Evolutionary conservation across 2,888 invertebrate genomes (phyloP).

Genomic region (Laothoe populi): DNA sequence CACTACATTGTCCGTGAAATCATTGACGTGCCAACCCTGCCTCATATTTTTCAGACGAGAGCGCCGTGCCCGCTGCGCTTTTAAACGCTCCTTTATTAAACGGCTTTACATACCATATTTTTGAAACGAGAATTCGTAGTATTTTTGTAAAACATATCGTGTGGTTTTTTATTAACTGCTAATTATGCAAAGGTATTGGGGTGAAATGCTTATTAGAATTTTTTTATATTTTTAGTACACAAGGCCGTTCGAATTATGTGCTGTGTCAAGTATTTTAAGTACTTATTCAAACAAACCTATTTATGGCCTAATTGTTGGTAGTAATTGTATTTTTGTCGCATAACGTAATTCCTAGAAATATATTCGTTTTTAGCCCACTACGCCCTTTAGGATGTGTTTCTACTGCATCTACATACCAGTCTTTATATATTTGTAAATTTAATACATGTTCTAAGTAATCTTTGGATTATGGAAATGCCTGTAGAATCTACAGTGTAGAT

Average conservation of each 20-base stretch:
- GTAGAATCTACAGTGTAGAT: too few relatives aligned
- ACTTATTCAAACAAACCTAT: neutral
- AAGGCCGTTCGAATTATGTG: neutral
- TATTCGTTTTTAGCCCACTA: too few relatives aligned
- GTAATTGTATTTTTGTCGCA: too few relatives aligned
- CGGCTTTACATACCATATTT: conserved; percentile 28
- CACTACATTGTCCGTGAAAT: neutral
- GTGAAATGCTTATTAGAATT: neutral
- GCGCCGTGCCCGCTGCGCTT: conserved; percentile 5
- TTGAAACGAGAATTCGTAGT: neutral
- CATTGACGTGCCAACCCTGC: neutral
- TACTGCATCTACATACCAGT: too few relatives aligned
- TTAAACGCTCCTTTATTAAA: conserved; percentile 17
- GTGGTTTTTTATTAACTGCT: neutral
- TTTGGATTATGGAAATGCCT: too few relatives aligned
- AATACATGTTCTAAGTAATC: too few relatives aligned
- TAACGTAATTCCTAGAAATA: too few relatives aligned
- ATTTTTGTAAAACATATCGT: neutral
- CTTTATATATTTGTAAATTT: too few relatives aligned
- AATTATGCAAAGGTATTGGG: neutral
- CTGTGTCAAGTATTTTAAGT: neutral
- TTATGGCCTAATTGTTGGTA: too few relatives aligned
- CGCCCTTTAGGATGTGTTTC: too few relatives aligned
- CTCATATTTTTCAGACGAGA: conserved; percentile 6
- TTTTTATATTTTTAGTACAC: neutral